Evolutionary conservation across 2,113 vertebrate genomes (phyloP).

Genomic region (Pangasianodon gigas): DNA sequence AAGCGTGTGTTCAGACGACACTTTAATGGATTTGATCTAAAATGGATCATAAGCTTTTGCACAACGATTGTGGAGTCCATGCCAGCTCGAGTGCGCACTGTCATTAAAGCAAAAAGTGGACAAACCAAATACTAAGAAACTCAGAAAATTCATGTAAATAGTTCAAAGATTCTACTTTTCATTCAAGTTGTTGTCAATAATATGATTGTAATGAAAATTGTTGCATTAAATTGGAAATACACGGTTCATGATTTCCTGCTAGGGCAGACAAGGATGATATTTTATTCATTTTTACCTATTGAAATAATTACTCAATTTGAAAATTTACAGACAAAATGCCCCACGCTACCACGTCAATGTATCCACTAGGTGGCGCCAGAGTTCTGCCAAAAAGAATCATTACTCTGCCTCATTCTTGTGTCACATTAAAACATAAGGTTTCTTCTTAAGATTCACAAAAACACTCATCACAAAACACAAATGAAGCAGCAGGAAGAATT

Average conservation of each 20-base stretch:
- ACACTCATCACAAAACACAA: not conserved
- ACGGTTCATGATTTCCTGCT: not conserved
- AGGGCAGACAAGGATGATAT: not conserved
- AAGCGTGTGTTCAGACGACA: too few species aligned
- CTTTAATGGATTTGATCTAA: not conserved
- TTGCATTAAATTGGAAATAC: not conserved
- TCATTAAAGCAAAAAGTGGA: not conserved
- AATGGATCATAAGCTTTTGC: not conserved
- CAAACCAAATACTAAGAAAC: not conserved
- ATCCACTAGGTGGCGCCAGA: constrained; percentile 65
- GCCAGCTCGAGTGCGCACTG: not conserved
- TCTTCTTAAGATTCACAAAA: not conserved
- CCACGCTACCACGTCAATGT: not conserved
- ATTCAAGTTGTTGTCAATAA: not conserved
- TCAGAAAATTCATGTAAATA: not conserved
- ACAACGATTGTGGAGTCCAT: not conserved
- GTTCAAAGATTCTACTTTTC: not conserved
- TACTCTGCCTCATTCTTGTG: not conserved
- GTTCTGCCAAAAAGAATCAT: constrained; percentile 13
- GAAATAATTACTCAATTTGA: not conserved
- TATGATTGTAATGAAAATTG: not conserved
- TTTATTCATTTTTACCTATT: not conserved
- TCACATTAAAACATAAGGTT: not conserved
- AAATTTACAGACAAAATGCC: not conserved
- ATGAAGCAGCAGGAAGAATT: not conserved